Evolutionary conservation across 1,140 invertebrate species (phyloP).

Genomic region (Listronotus bonariensis): DNA sequence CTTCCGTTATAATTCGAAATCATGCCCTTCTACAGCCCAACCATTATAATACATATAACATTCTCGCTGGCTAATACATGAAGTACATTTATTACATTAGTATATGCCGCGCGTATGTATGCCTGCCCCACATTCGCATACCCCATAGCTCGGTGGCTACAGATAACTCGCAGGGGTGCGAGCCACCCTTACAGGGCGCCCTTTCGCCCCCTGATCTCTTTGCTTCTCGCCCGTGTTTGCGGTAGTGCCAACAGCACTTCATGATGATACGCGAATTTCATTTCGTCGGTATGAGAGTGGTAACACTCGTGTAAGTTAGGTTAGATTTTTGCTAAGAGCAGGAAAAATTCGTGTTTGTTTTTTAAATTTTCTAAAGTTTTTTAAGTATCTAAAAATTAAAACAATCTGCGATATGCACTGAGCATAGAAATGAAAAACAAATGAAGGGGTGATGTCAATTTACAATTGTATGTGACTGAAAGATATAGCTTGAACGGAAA

Average conservation of each 20-base stretch:
- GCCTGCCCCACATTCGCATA: slow-evolving; percentile 13
- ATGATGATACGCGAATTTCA: slow-evolving; percentile 32
- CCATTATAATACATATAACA: slow-evolving; percentile 9
- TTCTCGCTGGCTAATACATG: slow-evolving; percentile 13
- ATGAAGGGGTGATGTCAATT: no score
- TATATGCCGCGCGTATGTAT: slow-evolving; percentile 13
- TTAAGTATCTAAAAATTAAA: not conserved
- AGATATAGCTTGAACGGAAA: no score
- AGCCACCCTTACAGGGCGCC: slow-evolving; percentile 15
- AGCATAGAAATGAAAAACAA: no score
- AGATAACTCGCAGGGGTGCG: slow-evolving; percentile 13
- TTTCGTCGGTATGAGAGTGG: slow-evolving; percentile 23
- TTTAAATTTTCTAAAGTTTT: not conserved
- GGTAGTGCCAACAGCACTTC: slow-evolving; percentile 28
- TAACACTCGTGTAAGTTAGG: slow-evolving; percentile 26
- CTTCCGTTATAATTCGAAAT: slow-evolving; percentile 6
- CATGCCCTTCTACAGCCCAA: not conserved
- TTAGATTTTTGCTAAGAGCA: slow-evolving; percentile 6
- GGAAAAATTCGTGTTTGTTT: not conserved
- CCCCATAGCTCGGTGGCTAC: slow-evolving; percentile 18
- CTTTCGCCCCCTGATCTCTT: slow-evolving; percentile 10
- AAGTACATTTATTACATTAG: slow-evolving; percentile 30
- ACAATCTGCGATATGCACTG: no score
- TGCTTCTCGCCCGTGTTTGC: slow-evolving; percentile 18
- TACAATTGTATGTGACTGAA: no score